These are phyloP conservation scores for Catharus minimus DNA, from an alignment of 2,113 vertebrate species.

Conservation along the genomic window DNA sequence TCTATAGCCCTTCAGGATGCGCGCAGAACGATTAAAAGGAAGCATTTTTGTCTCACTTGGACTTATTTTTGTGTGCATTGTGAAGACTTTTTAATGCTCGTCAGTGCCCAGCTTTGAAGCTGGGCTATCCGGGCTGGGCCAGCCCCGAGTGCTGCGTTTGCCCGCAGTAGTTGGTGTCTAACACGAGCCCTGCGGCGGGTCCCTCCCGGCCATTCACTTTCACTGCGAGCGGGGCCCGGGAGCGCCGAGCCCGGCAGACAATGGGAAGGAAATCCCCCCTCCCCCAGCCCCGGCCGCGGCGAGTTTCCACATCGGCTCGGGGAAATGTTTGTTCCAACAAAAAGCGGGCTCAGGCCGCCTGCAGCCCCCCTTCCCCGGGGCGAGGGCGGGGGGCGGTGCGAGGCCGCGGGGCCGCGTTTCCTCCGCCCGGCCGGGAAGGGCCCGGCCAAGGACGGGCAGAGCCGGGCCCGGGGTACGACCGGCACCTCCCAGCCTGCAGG, in stretches of 20 bases:
- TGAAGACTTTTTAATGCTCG: neutral
- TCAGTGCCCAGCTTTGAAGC: neutral
- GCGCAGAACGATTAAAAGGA: neutral
- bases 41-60: neutral
- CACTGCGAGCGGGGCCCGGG: neutral
- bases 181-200: neutral
- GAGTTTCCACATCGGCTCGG: neutral
- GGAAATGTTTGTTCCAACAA: slow-evolving; percentile 5
- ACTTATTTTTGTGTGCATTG: neutral
- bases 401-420: neutral
- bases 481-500: neutral
- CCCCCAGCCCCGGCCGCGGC: neutral
- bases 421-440: neutral
- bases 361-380: neutral
- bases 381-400: neutral
- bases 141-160: neutral
- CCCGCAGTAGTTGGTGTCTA: neutral
- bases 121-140: neutral
- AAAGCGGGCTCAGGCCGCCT: neutral
- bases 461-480: accelerated
- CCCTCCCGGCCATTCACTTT: neutral
- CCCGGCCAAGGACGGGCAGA: accelerated
- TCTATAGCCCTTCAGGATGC: neutral
- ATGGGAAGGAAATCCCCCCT: slow-evolving; percentile 55
- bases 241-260: slow-evolving; percentile 18